phyloP scores from a whole-genome alignment of 2,797 vertebrate species.

The Sebastes glaucus region DNA sequence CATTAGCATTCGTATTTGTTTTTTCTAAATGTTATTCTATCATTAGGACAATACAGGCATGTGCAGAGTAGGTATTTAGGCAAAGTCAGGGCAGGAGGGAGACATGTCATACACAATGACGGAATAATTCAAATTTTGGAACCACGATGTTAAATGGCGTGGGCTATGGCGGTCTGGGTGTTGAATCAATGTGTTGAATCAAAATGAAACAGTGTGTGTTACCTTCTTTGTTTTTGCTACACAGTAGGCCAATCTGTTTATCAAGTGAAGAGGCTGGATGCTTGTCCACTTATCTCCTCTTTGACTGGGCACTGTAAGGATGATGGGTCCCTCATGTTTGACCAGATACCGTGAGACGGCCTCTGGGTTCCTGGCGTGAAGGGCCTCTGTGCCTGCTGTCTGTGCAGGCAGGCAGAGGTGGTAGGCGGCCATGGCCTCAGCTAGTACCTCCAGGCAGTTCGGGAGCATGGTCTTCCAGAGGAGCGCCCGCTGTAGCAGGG shows the following conservation, averaged over 20 bases:
- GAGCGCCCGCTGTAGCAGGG: conserved; percentile 84
- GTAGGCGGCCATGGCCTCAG: conserved; percentile 77
- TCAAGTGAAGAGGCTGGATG: conserved; percentile 78
- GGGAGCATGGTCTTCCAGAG: conserved; percentile 87
- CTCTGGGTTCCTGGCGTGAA: conserved; percentile 42
- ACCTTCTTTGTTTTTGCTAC: conserved; percentile 66
- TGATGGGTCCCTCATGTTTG: conserved; percentile 74
- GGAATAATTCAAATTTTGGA: too few species aligned
- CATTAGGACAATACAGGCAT: too few species aligned
- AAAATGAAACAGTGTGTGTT: neutral
- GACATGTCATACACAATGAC: too few species aligned
- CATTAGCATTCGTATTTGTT: too few species aligned
- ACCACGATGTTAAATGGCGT: too few species aligned
- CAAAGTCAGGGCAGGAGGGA: too few species aligned
- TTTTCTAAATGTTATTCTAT: too few species aligned
- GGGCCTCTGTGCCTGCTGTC: conserved; percentile 24
- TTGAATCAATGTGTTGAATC: neutral
- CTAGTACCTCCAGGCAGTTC: conserved; percentile 63
- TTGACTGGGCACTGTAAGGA: conserved; percentile 76
- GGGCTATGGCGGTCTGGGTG: too few species aligned
- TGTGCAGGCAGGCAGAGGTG: conserved; percentile 60
- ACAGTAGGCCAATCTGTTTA: conserved; percentile 73
- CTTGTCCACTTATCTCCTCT: conserved; percentile 44
- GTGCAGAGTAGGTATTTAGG: too few species aligned
- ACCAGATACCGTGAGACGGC: conserved; percentile 57